Conservation (phyloP, 2,113 vertebrate species). For the Cyprinus carpio region DNA sequence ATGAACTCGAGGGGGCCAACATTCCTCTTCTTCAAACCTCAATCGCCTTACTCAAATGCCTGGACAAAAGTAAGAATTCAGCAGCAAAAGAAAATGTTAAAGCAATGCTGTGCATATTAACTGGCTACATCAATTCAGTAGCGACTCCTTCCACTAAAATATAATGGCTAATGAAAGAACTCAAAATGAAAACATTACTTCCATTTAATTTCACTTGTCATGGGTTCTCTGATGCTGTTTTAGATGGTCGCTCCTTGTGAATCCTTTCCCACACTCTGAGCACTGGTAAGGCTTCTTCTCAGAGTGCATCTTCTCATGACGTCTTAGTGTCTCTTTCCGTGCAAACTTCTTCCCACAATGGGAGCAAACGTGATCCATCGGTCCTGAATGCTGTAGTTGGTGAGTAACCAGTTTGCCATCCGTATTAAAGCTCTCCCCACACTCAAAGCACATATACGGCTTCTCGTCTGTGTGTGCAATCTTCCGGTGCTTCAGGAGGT, state of each 20-base stretch:
- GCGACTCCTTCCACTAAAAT: not conserved
- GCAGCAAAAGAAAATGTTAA: not conserved
- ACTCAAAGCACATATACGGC: constrained; percentile 36
- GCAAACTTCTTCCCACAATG: constrained; percentile 39
- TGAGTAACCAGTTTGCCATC: constrained; percentile 28
- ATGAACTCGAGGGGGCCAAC: not conserved
- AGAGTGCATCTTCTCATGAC: constrained; percentile 38
- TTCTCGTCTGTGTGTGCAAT: constrained; percentile 31
- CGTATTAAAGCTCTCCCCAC: constrained; percentile 34
- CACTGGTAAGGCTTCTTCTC: constrained; percentile 37
- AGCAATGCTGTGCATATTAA: not conserved
- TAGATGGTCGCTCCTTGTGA: constrained; percentile 27
- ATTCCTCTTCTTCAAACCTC: not conserved
- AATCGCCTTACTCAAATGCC: not conserved
- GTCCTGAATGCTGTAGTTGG: constrained; percentile 21
- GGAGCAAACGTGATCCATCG: constrained; percentile 21
- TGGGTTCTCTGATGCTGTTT: not conserved
- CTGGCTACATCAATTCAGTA: not conserved
- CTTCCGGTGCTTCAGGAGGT: constrained; percentile 36
- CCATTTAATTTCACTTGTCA: not conserved
- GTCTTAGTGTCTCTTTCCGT: constrained; percentile 16
- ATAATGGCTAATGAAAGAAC: not conserved
- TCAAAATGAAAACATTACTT: not conserved
- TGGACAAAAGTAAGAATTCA: not conserved
- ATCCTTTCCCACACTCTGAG: constrained; percentile 37